phyloP scores from a whole-genome alignment of 2,797 vertebrate species.

The Lagocephalus sceleratus region DNA sequence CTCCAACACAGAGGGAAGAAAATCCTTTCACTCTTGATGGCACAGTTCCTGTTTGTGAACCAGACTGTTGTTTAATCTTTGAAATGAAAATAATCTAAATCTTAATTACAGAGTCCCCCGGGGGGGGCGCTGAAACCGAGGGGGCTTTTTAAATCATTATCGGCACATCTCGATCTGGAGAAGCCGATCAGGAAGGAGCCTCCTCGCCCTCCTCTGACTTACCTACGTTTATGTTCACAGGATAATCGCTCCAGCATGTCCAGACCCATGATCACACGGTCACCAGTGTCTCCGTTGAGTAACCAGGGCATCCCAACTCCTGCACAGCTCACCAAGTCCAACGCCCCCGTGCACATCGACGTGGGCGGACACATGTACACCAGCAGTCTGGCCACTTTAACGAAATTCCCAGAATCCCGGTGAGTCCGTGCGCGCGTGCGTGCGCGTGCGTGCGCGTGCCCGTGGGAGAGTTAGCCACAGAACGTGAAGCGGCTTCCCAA shows the following conservation, averaged over 20 bases:
- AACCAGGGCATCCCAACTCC: slow-evolving; percentile 97
- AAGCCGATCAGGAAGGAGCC: background rate
- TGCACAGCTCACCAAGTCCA: slow-evolving; percentile 98
- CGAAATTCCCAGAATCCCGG: slow-evolving; percentile 97
- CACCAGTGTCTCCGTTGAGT: slow-evolving; percentile 95
- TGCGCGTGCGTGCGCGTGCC: background rate
- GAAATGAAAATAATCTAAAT: slow-evolving; percentile 1
- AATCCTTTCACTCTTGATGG: slow-evolving; percentile 19
- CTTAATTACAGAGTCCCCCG: background rate
- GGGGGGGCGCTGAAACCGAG: background rate
- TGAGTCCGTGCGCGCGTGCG: slow-evolving; percentile 60
- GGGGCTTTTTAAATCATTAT: background rate
- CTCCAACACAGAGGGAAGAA: slow-evolving; percentile 41
- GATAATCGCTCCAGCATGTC: slow-evolving; percentile 98
- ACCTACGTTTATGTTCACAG: slow-evolving; percentile 57
- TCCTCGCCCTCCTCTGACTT: background rate
- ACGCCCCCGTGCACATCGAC: slow-evolving; percentile 98
- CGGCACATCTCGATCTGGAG: background rate
- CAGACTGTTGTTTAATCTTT: slow-evolving; percentile 5
- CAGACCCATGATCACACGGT: slow-evolving; percentile 96
- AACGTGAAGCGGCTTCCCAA: background rate
- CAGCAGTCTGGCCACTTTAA: slow-evolving; percentile 97
- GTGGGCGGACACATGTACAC: slow-evolving; percentile 99
- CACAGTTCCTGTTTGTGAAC: slow-evolving; percentile 11
- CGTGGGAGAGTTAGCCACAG: background rate